These are phyloP conservation scores for Scaptomyza parva DNA, from an alignment of 2,888 invertebrate species.

Conservation along the genomic window DNA sequence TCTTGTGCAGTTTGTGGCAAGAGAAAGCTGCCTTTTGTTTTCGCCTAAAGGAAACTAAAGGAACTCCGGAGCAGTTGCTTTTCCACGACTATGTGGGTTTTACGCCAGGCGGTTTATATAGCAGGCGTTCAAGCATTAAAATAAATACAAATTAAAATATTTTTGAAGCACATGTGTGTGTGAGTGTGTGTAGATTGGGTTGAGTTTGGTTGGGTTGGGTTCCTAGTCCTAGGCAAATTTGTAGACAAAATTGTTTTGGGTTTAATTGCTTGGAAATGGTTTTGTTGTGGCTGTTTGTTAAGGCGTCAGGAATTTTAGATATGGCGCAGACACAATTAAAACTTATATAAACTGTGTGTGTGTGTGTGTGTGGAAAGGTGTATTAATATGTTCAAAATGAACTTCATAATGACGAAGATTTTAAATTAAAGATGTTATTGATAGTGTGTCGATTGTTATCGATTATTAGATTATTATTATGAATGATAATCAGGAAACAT, in stretches of 20 bases:
- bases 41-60: conserved; percentile 18
- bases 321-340: conserved; percentile 45
- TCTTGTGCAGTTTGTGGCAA: conserved; percentile 42
- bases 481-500: too few relatives aligned
- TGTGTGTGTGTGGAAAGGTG: conserved; percentile 25
- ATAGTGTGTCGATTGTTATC: too few relatives aligned
- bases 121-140: conserved; percentile 74
- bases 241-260: conserved; percentile 62
- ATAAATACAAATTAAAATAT: conserved; percentile 80
- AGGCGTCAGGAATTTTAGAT: conserved; percentile 20
- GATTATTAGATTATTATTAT: too few relatives aligned
- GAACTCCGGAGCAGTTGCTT: background rate
- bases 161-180: conserved; percentile 32
- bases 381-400: too few relatives aligned
- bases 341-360: conserved; percentile 19
- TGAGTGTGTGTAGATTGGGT: conserved; percentile 3
- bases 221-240: conserved; percentile 46
- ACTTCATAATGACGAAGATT: too few relatives aligned
- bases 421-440: too few relatives aligned
- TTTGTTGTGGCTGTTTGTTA: conserved; percentile 38
- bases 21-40: conserved; percentile 17
- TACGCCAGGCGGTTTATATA: conserved; percentile 37
- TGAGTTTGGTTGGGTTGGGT: too few relatives aligned
- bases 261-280: conserved; percentile 73
- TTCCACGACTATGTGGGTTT: conserved; percentile 47